Conservation (phyloP, 2,888 invertebrate genomes). For the Rhagonycha lutea region DNA sequence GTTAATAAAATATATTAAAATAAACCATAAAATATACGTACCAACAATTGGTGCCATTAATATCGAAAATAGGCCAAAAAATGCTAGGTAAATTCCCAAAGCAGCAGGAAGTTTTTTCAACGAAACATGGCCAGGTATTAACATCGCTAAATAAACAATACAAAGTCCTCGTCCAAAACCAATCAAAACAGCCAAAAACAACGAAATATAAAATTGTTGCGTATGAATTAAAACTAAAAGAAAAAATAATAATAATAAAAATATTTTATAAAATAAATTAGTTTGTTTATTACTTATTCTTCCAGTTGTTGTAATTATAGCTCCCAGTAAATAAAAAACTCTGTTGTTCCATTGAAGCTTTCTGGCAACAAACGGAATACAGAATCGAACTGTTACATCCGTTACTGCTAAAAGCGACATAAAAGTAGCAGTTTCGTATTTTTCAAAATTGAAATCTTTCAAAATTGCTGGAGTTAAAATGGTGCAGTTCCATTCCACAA, state of each 20-base stretch:
- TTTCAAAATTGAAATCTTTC: conserved; percentile 67
- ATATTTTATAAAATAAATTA: background rate
- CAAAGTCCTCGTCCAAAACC: conserved; percentile 73
- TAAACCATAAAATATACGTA: conserved; percentile 48
- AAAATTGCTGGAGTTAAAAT: conserved; percentile 74
- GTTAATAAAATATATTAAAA: background rate
- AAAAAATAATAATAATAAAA: background rate
- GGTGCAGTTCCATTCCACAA: conserved; percentile 74
- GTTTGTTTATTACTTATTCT: conserved; percentile 60
- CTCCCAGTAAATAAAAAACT: conserved; percentile 71
- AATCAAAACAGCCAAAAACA: conserved; percentile 66
- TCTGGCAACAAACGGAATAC: conserved; percentile 70
- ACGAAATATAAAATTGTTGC: conserved; percentile 60
- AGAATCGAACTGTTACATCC: conserved; percentile 68
- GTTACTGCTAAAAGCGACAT: conserved; percentile 72
- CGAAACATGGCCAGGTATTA: conserved; percentile 73
- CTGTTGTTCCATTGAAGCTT: conserved; percentile 73
- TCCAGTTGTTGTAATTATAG: conserved; percentile 68
- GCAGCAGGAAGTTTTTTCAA: conserved; percentile 72
- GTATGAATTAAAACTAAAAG: conserved; percentile 64
- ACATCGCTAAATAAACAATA: conserved; percentile 75
- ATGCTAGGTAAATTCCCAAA: conserved; percentile 69
- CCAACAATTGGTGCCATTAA: conserved; percentile 69
- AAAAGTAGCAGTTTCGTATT: conserved; percentile 65
- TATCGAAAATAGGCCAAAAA: conserved; percentile 67